Evolutionary conservation across 1,140 invertebrate species (phyloP), one percentile per base, ranked within the genome.

Genomic region (Bombus superbus): DNA sequence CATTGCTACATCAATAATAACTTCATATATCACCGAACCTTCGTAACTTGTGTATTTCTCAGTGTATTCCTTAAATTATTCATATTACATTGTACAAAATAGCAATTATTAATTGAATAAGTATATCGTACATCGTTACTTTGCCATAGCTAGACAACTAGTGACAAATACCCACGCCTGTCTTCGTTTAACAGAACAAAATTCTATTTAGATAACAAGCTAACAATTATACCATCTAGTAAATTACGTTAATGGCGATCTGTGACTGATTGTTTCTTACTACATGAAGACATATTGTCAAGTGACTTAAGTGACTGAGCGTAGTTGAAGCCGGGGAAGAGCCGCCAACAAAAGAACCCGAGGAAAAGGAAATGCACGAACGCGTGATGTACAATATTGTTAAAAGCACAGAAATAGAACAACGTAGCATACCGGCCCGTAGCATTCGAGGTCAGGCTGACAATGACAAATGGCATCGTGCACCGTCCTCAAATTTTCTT

Each of bases 321-420:
- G 89, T 89, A 89, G 76, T 87, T 84, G 89, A 86, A 86, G 89
- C 74, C 86, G 85, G 86, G 86, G 88, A 85, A 84, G 88, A 83
- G 90, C 78, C 66, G 79, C 79, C 82, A 88, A 90, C 72, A 79
- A 82, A 82, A 89, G 84, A 79, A 86, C n/a, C 90, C 77, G 75
- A 73, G 84, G 87, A 91, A 91, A 89, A 91, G 86, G 87, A 84
- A 86, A 86, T 77, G 86, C 90, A 81, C 81, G 84, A 90, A 91
- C 88, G 88, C 87, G 86, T 92, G 92, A 90, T 86, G 89, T 92
- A 92, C 91, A 93, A 93, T 93, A 93, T 92, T 93, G 92, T 92
- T 93, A 92, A 93, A 93, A 93, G 93, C 93, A 93, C 92, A 92
- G 89, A 94, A 93, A 93, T 92, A 93, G 91, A 93, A 89, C 82